These are phyloP conservation scores for Chiloscyllium plagiosum DNA, from an alignment of 2,113 vertebrate genomes.

Conservation along the genomic window DNA sequence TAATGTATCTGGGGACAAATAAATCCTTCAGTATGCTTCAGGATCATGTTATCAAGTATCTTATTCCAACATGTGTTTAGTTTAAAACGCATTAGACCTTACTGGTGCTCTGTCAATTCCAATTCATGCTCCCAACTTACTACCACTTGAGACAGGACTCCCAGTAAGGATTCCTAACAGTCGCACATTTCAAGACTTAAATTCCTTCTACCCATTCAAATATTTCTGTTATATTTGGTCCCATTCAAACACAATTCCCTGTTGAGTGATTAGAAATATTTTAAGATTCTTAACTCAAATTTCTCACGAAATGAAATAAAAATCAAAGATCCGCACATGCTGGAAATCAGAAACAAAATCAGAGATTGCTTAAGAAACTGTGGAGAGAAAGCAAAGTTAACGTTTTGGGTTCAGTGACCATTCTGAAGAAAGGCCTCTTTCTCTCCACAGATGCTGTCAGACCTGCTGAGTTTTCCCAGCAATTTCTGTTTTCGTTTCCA, in stretches of 20 bases:
- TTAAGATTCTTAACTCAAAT: background rate
- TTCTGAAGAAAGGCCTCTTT: too few species aligned
- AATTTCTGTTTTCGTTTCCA: too few species aligned
- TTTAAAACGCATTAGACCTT: background rate
- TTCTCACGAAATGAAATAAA: background rate
- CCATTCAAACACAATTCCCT: background rate
- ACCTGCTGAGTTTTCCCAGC: too few species aligned
- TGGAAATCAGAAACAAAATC: too few species aligned
- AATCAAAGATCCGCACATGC: too few species aligned
- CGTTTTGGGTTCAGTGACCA: too few species aligned
- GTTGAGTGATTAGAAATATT: background rate
- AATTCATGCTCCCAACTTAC: background rate
- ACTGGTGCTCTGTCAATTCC: background rate
- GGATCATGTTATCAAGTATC: slow-evolving; percentile 34
- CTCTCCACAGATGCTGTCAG: too few species aligned
- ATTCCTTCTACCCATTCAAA: background rate
- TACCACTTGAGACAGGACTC: background rate
- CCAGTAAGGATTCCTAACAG: background rate
- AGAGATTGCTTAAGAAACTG: too few species aligned
- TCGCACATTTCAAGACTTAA: background rate
- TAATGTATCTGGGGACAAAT: background rate
- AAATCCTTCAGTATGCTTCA: slow-evolving; percentile 29
- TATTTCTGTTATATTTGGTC: background rate
- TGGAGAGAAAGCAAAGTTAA: too few species aligned
- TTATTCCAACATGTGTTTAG: background rate